Evolutionary conservation across 2,888 invertebrate species (phyloP).

Genomic region (Caenorhabditis zanzibari): DNA sequence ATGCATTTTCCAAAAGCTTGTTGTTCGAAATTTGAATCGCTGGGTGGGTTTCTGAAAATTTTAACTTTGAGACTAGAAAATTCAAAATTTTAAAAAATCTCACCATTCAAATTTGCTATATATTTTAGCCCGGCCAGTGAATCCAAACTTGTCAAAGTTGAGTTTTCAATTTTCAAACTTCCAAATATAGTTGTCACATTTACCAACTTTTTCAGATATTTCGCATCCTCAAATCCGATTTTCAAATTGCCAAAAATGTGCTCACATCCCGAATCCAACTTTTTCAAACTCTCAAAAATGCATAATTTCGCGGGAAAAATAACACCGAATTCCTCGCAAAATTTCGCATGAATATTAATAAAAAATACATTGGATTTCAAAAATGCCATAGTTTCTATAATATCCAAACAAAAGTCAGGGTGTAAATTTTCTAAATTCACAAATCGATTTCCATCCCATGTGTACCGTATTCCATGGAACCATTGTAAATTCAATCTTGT

Average conservation of each 20-base stretch:
- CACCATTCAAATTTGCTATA: slow-evolving; percentile 13
- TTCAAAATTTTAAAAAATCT: too few relatives aligned
- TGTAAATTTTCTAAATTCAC: slow-evolving; percentile 1
- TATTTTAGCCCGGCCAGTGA: neutral
- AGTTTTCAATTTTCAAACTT: neutral
- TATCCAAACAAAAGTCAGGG: neutral
- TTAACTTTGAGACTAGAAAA: too few relatives aligned
- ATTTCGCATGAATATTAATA: neutral
- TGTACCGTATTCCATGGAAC: too few relatives aligned
- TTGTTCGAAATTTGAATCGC: too few relatives aligned
- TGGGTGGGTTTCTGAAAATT: too few relatives aligned
- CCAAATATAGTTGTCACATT: neutral
- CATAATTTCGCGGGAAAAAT: neutral
- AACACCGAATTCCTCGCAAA: too few relatives aligned
- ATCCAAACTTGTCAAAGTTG: neutral
- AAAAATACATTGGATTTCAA: neutral
- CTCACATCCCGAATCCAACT: neutral
- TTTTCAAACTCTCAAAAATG: neutral
- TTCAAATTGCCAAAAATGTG: neutral
- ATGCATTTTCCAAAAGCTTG: too few relatives aligned
- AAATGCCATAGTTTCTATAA: neutral
- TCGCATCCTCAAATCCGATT: neutral
- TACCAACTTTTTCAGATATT: neutral
- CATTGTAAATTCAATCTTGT: neutral
- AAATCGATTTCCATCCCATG: neutral